Evolutionary conservation across 2,797 vertebrate genomes (phyloP), one percentile per base, ranked within the genome.

Genomic region (Myotis planiceps): DNA sequence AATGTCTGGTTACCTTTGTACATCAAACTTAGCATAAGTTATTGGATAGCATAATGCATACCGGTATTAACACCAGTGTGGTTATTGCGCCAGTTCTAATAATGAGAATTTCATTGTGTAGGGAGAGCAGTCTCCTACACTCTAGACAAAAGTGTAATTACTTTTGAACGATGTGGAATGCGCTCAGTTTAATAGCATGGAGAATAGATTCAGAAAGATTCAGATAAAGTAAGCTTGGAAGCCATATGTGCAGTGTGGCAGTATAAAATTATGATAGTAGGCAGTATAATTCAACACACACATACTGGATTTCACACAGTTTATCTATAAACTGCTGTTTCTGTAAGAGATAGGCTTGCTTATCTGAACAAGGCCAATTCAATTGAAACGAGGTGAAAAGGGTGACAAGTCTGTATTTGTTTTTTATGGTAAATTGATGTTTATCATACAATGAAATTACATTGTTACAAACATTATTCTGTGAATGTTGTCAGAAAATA

Each of bases 91-190:
- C 97, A 98, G 98, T 97, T 98, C 98, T 98, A 98, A 98, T 98
- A 98, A 98, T 98, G 98, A 98, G 98, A 98, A 97, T 98, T 98
- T 96, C 98, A 98, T 98, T 98, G 98, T 99, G 98, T 98, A 97
- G 97, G 96, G 97, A 97, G 97, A 98, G 97, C 98, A 92, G 95
- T 98, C 98, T 98, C 97, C 97, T 98, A 97, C 91, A 98, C 98
- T 98, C 96, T 98, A 98, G 98, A 98, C 98, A 98, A 98, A 98
- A 98, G 98, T 98, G 98, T 98, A 98, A 98, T 98, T 98, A 98
- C 98, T 98, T 98, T 98, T 98, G 98, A 98, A 98, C 78, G 97
- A 98, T 97, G 97, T 98, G 98, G 98, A 98, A 98, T 98, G 98
- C 97, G 93, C 97, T 98, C 95, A 89, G 96, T 98, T 98, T 98